These are phyloP conservation scores for Poecile atricapillus DNA, from an alignment of 2,113 vertebrate species.

Conservation along the genomic window DNA sequence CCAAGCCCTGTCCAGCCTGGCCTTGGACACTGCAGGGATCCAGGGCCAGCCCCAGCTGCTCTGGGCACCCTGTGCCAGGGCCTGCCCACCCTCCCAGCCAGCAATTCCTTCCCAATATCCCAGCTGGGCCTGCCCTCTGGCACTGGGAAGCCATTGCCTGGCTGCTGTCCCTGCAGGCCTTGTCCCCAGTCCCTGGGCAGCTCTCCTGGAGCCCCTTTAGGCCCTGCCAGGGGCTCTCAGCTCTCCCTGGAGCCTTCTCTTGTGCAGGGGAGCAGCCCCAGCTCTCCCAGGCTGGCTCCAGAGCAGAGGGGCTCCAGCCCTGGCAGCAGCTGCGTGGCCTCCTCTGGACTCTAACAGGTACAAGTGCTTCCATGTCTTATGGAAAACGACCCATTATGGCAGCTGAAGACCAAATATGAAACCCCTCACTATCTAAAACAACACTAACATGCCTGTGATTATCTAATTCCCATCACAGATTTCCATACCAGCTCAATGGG, in stretches of 20 bases:
- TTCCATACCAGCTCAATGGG: background rate
- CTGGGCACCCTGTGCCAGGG: background rate
- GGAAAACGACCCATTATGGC: background rate
- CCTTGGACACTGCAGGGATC: background rate
- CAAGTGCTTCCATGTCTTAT: background rate
- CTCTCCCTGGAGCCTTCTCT: background rate
- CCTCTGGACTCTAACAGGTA: background rate
- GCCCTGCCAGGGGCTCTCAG: background rate
- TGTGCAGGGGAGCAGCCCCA: background rate
- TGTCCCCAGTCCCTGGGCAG: background rate
- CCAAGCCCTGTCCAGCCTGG: accelerated
- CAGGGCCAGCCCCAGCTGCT: background rate
- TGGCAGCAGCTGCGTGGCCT: accelerated
- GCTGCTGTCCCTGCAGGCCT: background rate
- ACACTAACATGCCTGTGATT: background rate
- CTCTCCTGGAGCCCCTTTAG: background rate
- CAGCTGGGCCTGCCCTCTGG: background rate
- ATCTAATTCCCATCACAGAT: background rate
- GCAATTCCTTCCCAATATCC: background rate
- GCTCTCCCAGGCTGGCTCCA: background rate
- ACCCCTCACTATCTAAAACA: background rate
- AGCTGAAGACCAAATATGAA: background rate
- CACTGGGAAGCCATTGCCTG: background rate
- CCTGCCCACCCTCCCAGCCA: accelerated
- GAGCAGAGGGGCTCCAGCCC: background rate